phyloP scores from a whole-genome alignment of 2,797 vertebrate species.

The Pantherophis vulpinus region DNA sequence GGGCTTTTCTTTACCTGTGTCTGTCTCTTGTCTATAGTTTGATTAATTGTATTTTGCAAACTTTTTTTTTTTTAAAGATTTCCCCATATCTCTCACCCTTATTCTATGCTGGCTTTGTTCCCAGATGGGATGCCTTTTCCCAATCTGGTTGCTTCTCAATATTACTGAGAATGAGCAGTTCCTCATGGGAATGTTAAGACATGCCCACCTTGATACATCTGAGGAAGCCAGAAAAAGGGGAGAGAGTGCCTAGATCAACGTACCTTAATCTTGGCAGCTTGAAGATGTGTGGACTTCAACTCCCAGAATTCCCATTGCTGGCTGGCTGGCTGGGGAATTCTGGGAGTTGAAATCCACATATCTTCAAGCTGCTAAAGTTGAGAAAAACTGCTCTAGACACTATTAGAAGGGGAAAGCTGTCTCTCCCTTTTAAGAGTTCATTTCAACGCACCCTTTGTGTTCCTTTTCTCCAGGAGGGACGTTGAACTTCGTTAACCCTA shows the following conservation, averaged over 20 bases:
- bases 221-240: neutral
- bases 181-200: neutral
- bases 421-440: rapidly evolving
- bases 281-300: neutral
- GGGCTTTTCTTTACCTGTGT: neutral
- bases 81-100: neutral
- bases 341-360: neutral
- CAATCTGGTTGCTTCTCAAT: no score
- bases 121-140: neutral
- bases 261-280: neutral
- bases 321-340: no score
- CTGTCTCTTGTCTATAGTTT: neutral
- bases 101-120: no score
- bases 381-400: neutral
- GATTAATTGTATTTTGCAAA: neutral
- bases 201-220: neutral
- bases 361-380: neutral
- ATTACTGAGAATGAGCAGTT: neutral
- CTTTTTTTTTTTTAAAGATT: neutral
- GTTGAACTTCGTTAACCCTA: slow-evolving; percentile 90
- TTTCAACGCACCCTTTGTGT: neutral
- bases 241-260: neutral
- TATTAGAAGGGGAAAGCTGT: neutral
- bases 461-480: slow-evolving; percentile 79
- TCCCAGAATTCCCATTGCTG: neutral